Conservation (phyloP, 2,888 invertebrate species). For the Chironomus riparius region DNA sequence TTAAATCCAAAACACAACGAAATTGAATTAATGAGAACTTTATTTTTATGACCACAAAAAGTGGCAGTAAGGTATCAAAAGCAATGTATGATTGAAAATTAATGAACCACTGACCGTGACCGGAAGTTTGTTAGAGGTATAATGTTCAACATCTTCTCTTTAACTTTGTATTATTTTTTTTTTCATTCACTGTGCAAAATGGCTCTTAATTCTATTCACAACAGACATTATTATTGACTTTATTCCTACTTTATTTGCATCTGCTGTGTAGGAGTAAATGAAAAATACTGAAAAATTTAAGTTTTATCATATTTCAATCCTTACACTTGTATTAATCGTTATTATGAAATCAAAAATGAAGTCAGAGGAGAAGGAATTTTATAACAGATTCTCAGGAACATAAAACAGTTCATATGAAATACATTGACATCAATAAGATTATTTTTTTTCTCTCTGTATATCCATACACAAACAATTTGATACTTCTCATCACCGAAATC, state of each 20-base stretch:
- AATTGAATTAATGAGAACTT: no score
- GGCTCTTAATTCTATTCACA: no score
- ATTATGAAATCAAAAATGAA: not conserved
- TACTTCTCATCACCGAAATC: no score
- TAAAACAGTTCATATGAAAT: no score
- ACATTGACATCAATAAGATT: no score
- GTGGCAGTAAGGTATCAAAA: no score
- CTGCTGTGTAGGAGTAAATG: not conserved
- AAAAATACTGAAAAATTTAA: not conserved
- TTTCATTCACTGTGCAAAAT: not conserved
- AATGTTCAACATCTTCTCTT: not conserved
- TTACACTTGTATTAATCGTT: not conserved
- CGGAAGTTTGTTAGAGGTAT: not conserved
- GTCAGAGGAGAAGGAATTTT: no score
- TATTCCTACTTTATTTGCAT: not conserved
- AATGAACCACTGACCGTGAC: not conserved
- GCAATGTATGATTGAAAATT: not conserved
- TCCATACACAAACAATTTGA: no score
- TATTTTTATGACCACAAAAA: not conserved
- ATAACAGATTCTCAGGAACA: no score
- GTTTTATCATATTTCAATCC: not conserved
- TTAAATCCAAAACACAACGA: no score
- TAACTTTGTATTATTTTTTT: not conserved
- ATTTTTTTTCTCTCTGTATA: no score
- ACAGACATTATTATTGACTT: not conserved